phyloP scores from a whole-genome alignment of 1,140 invertebrate genomes.

The Microplitis demolitor region DNA sequence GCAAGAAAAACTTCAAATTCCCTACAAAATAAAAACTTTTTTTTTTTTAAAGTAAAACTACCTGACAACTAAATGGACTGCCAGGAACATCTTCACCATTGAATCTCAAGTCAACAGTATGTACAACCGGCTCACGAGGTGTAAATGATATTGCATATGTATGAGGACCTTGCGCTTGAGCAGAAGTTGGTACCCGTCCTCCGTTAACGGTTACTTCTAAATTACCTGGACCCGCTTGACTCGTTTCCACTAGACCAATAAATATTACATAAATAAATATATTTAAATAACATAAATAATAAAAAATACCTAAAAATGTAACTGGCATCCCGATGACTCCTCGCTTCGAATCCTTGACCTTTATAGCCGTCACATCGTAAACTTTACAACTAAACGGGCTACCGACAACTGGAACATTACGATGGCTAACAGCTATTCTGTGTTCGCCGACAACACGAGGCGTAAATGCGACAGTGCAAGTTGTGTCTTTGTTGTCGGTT shows the following conservation, averaged over 20 bases:
- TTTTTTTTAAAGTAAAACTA: conserved; percentile 39
- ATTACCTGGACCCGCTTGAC: conserved; percentile 94
- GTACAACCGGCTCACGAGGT: conserved; percentile 84
- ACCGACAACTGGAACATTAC: conserved; percentile 77
- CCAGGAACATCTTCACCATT: conserved; percentile 96
- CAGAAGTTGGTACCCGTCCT: conserved; percentile 92
- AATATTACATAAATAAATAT: conserved; percentile 5
- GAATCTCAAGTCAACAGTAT: conserved; percentile 93
- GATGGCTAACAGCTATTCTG: conserved; percentile 82
- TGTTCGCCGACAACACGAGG: conserved; percentile 89
- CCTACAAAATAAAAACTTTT: neutral
- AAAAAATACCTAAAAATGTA: conserved; percentile 83
- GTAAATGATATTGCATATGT: conserved; percentile 97
- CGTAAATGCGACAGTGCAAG: conserved; percentile 86
- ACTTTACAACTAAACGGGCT: conserved; percentile 94
- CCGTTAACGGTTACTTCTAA: conserved; percentile 97
- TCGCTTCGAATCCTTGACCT: conserved; percentile 88
- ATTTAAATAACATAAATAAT: neutral
- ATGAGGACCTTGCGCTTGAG: conserved; percentile 91
- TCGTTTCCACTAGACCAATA: conserved; percentile 85
- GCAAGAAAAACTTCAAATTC: neutral
- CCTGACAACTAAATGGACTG: conserved; percentile 76
- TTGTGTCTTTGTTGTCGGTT: conserved; percentile 74
- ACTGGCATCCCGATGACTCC: conserved; percentile 92
- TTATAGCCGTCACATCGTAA: conserved; percentile 92